These are phyloP conservation scores for Metopia argyrocephala DNA, from an alignment of 2,888 invertebrate species.

Conservation along the genomic window DNA sequence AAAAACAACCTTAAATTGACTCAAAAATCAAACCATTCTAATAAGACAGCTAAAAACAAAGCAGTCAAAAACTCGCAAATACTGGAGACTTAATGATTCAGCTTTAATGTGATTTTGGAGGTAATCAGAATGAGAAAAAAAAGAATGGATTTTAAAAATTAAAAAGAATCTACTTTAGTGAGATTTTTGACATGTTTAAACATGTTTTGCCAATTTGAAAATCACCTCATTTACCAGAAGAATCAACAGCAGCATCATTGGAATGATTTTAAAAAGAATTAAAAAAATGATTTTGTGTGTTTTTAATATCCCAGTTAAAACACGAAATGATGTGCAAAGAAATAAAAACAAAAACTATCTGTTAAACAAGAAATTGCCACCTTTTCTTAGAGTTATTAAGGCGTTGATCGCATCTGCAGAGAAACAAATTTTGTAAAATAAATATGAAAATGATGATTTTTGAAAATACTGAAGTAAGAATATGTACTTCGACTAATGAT, in stretches of 20 bases:
- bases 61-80: background rate
- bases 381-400: constrained; percentile 20
- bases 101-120: background rate
- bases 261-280: constrained; percentile 16
- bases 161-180: constrained; percentile 56
- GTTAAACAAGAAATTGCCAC: constrained; percentile 39
- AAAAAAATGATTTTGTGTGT: constrained; percentile 13
- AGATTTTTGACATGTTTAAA: constrained; percentile 66
- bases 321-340: background rate
- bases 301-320: background rate
- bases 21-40: constrained; percentile 22
- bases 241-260: constrained; percentile 54
- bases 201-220: constrained; percentile 75
- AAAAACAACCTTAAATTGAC: background rate
- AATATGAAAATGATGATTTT: no score
- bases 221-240: constrained; percentile 72
- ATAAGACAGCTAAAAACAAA: constrained; percentile 23
- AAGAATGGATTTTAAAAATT: constrained; percentile 22
- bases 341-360: constrained; percentile 17
- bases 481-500: no score
- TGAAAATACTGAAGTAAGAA: no score
- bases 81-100: constrained; percentile 5
- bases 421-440: background rate
- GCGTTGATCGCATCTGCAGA: background rate
- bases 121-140: constrained; percentile 7